Percentiles rank a stretch among this genome's conserved stretches.
Evolutionary conservation across 2,888 invertebrate species (phyloP).

Genomic region (Pterostichus madidus): DNA sequence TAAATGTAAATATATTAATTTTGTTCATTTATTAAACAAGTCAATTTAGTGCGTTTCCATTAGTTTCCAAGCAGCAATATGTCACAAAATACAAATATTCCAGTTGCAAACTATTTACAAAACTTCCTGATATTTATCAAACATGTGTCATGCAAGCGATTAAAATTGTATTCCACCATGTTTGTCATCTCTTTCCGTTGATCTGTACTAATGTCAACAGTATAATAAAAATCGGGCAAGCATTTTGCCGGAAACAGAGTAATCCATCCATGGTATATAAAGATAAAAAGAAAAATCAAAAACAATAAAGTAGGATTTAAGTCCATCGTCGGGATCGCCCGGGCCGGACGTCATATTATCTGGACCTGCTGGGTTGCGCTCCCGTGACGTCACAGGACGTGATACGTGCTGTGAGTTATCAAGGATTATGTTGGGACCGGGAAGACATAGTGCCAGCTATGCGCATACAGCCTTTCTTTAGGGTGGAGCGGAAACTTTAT

Average conservation of each 20-base stretch:
- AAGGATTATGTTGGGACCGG: slow-evolving; percentile 48
- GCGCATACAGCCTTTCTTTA: too few species aligned
- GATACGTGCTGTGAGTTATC: slow-evolving; percentile 63
- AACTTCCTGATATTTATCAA: neutral
- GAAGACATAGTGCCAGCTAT: neutral
- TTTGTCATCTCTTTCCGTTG: slow-evolving; percentile 30
- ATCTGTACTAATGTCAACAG: slow-evolving; percentile 31
- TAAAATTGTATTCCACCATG: slow-evolving; percentile 5
- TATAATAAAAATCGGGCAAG: slow-evolving; percentile 45
- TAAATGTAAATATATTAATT: too few species aligned
- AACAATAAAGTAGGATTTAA: slow-evolving; percentile 71
- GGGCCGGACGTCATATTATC: slow-evolving; percentile 54
- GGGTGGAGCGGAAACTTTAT: too few species aligned
- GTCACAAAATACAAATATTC: neutral
- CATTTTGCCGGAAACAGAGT: slow-evolving; percentile 37
- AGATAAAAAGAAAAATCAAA: slow-evolving; percentile 71
- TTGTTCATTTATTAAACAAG: too few species aligned
- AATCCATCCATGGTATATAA: slow-evolving; percentile 70
- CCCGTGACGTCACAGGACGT: slow-evolving; percentile 41
- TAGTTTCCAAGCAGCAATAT: too few species aligned
- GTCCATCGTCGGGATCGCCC: slow-evolving; percentile 68
- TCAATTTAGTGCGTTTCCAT: too few species aligned
- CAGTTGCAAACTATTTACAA: neutral
- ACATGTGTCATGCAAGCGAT: slow-evolving; percentile 3
- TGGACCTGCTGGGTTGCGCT: neutral